These are phyloP conservation scores for Myanophis thanlyinensis DNA, from an alignment of 2,113 vertebrate genomes.

Conservation along the genomic window DNA sequence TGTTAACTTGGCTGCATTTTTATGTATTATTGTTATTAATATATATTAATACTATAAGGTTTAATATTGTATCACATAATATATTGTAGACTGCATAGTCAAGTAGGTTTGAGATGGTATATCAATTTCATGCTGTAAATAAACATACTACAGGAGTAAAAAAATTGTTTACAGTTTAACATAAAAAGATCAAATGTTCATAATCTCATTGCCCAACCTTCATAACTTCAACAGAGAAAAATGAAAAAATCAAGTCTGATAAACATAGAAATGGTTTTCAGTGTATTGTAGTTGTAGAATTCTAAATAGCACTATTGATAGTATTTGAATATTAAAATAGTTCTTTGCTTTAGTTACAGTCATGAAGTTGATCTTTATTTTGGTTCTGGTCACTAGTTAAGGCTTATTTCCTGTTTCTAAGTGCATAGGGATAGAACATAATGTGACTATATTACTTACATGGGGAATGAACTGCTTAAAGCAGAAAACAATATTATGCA, in stretches of 20 bases:
- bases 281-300: not conserved
- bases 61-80: not conserved
- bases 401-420: not conserved
- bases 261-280: not conserved
- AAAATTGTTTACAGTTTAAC: not conserved
- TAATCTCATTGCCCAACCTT: not conserved
- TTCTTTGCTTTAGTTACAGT: not conserved
- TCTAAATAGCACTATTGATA: not conserved
- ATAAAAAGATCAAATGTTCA: not conserved
- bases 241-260: not conserved
- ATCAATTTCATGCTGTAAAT: not conserved
- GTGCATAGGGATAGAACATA: constrained; percentile 19
- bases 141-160: not conserved
- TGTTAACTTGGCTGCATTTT: not conserved
- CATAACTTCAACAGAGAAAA: not conserved
- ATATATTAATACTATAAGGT: not conserved
- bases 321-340: not conserved
- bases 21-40: not conserved
- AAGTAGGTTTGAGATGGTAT: not conserved
- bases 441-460: not conserved
- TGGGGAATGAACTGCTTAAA: constrained; percentile 17
- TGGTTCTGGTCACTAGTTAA: not conserved
- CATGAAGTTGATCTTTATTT: not conserved
- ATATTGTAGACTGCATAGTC: not conserved
- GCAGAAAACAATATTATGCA: constrained; percentile 1